Evolutionary conservation across 2,113 vertebrate species (phyloP).

Genomic region (Scytalopus superciliaris): DNA sequence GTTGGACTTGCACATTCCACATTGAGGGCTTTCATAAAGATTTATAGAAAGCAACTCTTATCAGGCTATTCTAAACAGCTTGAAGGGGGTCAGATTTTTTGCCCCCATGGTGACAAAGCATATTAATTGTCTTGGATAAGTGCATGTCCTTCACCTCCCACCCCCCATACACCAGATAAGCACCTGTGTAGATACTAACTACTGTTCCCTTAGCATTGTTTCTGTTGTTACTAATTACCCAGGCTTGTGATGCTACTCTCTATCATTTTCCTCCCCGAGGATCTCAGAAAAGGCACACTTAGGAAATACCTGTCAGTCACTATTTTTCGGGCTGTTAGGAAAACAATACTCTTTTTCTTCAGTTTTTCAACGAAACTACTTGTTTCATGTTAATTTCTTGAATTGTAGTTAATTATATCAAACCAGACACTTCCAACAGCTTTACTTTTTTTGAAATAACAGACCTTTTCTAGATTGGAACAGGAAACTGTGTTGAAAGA

Average conservation of each 20-base stretch:
- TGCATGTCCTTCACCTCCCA: background rate
- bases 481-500: background rate
- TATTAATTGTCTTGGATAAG: background rate
- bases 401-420: background rate
- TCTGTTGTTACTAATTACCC: background rate
- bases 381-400: background rate
- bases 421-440: background rate
- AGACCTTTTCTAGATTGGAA: background rate
- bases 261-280: background rate
- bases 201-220: background rate
- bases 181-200: background rate
- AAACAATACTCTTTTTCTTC: background rate
- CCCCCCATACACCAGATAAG: rapidly evolving
- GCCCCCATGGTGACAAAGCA: background rate
- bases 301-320: background rate
- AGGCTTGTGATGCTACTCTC: background rate
- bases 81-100: background rate
- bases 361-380: background rate
- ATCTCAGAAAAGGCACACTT: background rate
- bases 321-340: background rate
- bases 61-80: background rate
- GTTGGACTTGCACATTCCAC: background rate
- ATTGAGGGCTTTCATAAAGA: background rate
- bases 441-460: background rate
- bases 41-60: background rate